A percentile compares a stretch with the other conserved stretches of the same genome.
Evolutionary conservation across 2,888 invertebrate genomes (phyloP).

Genomic region (Tethea ocularis): DNA sequence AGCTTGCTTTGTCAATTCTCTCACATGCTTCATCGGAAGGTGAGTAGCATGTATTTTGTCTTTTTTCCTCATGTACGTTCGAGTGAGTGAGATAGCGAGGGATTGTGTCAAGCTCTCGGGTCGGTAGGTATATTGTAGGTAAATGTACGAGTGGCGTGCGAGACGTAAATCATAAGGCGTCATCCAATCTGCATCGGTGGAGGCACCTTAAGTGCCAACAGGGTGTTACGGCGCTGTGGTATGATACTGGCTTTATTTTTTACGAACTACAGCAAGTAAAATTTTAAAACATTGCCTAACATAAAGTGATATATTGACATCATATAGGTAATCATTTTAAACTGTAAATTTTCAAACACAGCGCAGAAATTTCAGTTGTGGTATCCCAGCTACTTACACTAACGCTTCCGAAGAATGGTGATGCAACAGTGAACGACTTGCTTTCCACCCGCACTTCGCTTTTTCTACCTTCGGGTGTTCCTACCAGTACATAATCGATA

Average conservation of each 20-base stretch:
- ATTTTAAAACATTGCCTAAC: not conserved
- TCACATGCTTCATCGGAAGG: slow-evolving; percentile 1
- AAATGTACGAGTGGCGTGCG: slow-evolving; percentile 24
- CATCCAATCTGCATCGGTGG: slow-evolving; percentile 49
- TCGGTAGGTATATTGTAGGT: slow-evolving; percentile 14
- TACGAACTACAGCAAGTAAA: not conserved
- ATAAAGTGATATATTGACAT: too few species aligned
- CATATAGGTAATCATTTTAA: too few species aligned
- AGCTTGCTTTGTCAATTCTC: slow-evolving; percentile 1
- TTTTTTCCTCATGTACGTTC: not conserved
- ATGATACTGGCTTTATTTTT: slow-evolving; percentile 20
- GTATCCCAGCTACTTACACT: not conserved
- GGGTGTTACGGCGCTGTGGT: slow-evolving; percentile 21
- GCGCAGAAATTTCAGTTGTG: not conserved
- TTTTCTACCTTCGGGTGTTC: not conserved
- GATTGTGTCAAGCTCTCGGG: slow-evolving; percentile 7
- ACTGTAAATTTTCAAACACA: too few species aligned
- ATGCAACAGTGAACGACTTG: not conserved
- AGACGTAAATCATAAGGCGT: slow-evolving; percentile 48
- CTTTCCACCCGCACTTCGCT: not conserved
- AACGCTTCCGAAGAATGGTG: not conserved
- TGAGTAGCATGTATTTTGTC: not conserved
- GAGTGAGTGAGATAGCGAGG: not conserved
- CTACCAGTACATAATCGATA: not conserved
- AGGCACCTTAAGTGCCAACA: slow-evolving; percentile 38